Percentiles rank a stretch among this genome's conserved stretches.
Evolutionary conservation across 2,888 invertebrate species (phyloP).

Genomic region (Cephus pulcher): DNA sequence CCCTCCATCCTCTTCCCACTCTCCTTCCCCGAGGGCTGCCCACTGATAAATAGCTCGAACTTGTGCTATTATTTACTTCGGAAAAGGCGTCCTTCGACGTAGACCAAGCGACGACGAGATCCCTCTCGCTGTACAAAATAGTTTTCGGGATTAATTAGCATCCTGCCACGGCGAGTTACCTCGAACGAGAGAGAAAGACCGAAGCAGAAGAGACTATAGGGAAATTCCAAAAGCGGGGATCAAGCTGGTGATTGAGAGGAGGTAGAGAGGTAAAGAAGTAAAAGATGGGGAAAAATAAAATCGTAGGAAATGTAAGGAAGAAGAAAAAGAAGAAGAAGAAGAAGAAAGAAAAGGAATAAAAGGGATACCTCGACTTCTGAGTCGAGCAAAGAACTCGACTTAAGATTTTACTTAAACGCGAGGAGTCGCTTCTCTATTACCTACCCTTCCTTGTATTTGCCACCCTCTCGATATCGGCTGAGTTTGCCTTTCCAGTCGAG

Average conservation of each 20-base stretch:
- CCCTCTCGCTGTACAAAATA: background rate
- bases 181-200: background rate
- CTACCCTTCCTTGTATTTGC: background rate
- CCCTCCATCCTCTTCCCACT: background rate
- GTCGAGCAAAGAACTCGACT: background rate
- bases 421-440: background rate
- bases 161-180: background rate
- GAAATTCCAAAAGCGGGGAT: background rate
- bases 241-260: background rate
- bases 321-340: background rate
- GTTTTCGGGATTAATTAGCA: conserved; percentile 7
- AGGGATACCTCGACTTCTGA: background rate
- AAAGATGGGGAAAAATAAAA: conserved; percentile 11
- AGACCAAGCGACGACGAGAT: background rate
- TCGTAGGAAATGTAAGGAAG: background rate
- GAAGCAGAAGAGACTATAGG: background rate
- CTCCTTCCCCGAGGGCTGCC: background rate
- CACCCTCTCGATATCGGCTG: background rate
- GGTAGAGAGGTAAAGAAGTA: background rate
- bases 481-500: background rate
- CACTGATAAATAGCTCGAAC: conserved; percentile 6
- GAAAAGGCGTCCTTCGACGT: conserved; percentile 1
- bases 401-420: background rate
- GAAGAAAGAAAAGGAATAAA: background rate
- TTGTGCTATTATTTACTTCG: conserved; percentile 2